Percentiles rank a stretch among this genome's conserved stretches.
Evolutionary conservation across 2,888 invertebrate genomes (phyloP).

Genomic region (Melikaiella ostensackeni): DNA sequence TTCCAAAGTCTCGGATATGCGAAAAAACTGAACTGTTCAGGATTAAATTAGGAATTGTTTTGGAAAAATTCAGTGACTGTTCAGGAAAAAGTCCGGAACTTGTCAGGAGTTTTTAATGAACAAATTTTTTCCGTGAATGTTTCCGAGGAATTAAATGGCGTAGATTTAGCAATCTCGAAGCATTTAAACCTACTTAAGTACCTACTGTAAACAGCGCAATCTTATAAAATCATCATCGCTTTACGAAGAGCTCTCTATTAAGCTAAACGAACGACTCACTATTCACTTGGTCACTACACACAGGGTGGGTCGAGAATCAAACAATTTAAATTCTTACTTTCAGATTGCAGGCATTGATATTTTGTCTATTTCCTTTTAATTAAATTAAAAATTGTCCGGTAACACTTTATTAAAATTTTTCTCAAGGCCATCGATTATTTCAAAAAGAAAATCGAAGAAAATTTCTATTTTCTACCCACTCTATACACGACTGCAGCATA

Average conservation of each 20-base stretch:
- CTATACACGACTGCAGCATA: not conserved
- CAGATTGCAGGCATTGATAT: too few relatives aligned
- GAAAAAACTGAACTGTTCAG: too few relatives aligned
- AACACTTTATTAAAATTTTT: too few relatives aligned
- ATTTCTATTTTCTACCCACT: not conserved
- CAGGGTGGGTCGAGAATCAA: not conserved
- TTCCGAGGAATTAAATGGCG: constrained; percentile 32
- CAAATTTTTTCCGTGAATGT: not conserved
- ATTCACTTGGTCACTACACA: constrained; percentile 11
- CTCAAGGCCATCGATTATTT: too few relatives aligned
- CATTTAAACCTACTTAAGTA: constrained; percentile 36
- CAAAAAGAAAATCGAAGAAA: too few relatives aligned
- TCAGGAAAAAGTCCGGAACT: too few relatives aligned
- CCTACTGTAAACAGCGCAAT: constrained; percentile 37
- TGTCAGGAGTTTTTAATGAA: not conserved
- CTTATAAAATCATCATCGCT: constrained; percentile 36
- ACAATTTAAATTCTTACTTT: not conserved
- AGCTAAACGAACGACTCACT: constrained; percentile 18
- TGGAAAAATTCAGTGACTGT: too few relatives aligned
- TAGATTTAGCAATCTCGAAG: constrained; percentile 27
- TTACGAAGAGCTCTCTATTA: constrained; percentile 34
- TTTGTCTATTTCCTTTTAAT: not conserved
- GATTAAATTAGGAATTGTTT: too few relatives aligned
- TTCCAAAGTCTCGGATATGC: too few relatives aligned
- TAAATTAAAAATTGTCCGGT: not conserved